Evolutionary conservation across 2,113 vertebrate genomes (phyloP), one percentile per base, ranked within the genome.

Genomic region (Planiliza haematocheilus): DNA sequence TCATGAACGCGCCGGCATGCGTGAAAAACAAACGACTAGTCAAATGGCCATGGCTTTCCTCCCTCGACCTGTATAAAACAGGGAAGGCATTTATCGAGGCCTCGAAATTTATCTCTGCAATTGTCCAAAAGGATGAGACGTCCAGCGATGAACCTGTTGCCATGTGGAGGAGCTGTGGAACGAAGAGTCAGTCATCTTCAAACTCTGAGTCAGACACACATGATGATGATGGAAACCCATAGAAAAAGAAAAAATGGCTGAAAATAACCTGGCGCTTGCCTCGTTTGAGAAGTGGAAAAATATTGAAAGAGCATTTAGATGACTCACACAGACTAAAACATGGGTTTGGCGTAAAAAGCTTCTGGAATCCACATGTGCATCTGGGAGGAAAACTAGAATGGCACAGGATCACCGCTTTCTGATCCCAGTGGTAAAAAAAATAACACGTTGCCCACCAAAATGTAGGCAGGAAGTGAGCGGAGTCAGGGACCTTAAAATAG

Each of bases 401-500:
- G 70, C 61, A 73, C 72, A 74, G 41, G 41, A 87, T 75, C 37
- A 16, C 11, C 16, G 4, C 60, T 57, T 67, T 82, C 37, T 72
- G 18, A 72, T 78, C 17, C 13, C 9, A 46, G 60, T 43, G 49
- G 37, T 69, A 77, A 73, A 81, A 86, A 84, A 84, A 80, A 81
- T 69, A 70, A 78, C 48, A 73, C 48, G 70, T 53, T 69, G 39
- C 20, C 63, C 38, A 77, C 53, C 45, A 70, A 82, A 69, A 53
- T 74, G 17, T 18, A 46, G 70, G 30, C 83, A 89, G 90, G 82
- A 90, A 86, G 82, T 72, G n/a, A 72, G 64, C 12, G 0, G 18
- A 77, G 37, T 13, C 24, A 55, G 67, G 11, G 64, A 72, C 70
- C 84, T 79, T 63, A 85, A 89, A 87, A 85, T 84, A 84, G 77